These are phyloP conservation scores for Oeneis ivallda DNA, from an alignment of 2,888 invertebrate genomes.

Conservation along the genomic window DNA sequence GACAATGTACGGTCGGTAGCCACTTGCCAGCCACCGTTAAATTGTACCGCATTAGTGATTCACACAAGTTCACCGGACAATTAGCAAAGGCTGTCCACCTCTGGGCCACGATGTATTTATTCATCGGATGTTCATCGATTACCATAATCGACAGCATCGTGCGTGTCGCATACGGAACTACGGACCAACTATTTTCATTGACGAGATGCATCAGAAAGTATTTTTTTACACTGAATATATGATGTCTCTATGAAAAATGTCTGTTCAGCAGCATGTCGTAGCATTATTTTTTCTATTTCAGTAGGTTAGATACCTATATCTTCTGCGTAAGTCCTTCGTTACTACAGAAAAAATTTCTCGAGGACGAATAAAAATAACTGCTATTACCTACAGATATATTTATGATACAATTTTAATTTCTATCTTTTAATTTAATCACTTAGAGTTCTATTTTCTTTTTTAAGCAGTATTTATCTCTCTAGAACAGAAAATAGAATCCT, in stretches of 20 bases:
- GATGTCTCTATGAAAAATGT: background rate
- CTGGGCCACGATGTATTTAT: conserved; percentile 75
- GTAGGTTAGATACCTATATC: no score
- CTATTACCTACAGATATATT: no score
- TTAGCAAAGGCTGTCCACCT: conserved; percentile 82
- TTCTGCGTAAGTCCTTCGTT: no score
- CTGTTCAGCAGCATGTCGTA: background rate
- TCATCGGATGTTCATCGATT: conserved; percentile 80
- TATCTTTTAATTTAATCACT: no score
- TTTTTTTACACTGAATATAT: conserved; percentile 23
- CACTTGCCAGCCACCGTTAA: conserved; percentile 56
- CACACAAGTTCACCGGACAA: conserved; percentile 78
- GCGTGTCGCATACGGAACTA: conserved; percentile 76
- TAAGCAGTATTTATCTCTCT: no score
- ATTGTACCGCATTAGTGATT: conserved; percentile 71
- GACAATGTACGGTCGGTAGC: conserved; percentile 49
- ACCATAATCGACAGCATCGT: conserved; percentile 79
- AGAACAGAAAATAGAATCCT: no score
- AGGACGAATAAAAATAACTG: no score
- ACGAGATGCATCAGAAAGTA: conserved; percentile 58
- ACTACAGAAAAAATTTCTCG: no score
- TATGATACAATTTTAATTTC: no score
- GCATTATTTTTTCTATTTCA: background rate
- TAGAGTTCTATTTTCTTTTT: no score
- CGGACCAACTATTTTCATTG: conserved; percentile 60